Evolutionary conservation across 2,113 vertebrate species (phyloP), one percentile per base, ranked within the genome.

Genomic region (Myotis davidii): DNA sequence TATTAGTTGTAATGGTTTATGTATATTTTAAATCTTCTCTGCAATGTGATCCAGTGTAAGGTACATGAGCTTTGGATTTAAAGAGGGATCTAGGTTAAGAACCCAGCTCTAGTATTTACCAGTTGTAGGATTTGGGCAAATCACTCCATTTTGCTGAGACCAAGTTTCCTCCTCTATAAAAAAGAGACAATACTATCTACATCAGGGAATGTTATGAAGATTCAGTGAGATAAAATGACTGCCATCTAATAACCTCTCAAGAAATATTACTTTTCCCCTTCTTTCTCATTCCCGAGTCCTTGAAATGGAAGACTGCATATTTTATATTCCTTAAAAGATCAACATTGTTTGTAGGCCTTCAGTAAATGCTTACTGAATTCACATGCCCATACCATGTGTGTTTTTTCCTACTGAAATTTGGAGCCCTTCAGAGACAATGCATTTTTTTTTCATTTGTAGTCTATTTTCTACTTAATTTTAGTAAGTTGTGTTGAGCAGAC

Each of bases 311-410:
- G 83, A 77, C 23, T n/a, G 23, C 10, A 82, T 48, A 85, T 78
- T 90, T 74, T 42, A 1, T 54, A 61, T 74, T n/a, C 64, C 29
- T 87, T 84, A 20, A 79, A 76, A 67, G 25, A 65, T n/a, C 64
- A 81, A 42, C 42, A 64, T 6, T 34, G 39, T 73, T 74, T 50
- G 42, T 82, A 84, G 52, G 37, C 6, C 9, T 34, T 88, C n/a
- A 27, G 20, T 50, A 88, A 88, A 64, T 61, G 81, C 17, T 61
- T 64, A 52, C 25, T 92, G n/a, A 79, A 91, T 65, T 94, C 7
- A n/a, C 2, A 20, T 65, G 2, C 54, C 1, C 8, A 29, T 37
- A 20, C n/a, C 2, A n/a, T 23, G 2, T 16, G 6, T 56, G n/a
- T 67, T 90, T 64, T 50, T 54, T 67, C 16, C 11, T 76, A 6